Conservation (phyloP, 2,797 vertebrate genomes). For the Mormyrops attenuatus region DNA sequence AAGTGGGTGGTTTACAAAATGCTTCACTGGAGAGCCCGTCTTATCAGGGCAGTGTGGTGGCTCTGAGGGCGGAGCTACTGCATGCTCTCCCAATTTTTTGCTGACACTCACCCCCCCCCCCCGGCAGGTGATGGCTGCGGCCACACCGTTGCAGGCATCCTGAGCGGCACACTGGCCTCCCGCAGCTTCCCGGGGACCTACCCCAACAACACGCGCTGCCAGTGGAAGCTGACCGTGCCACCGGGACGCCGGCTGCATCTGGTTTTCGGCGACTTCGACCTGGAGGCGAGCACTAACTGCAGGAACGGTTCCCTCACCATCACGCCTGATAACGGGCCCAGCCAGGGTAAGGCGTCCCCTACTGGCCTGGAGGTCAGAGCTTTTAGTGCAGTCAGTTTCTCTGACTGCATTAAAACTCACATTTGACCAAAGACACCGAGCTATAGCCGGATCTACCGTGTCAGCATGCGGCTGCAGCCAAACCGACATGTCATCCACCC, state of each 20-base stretch:
- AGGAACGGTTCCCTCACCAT: conserved; percentile 68
- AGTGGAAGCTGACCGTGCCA: conserved; percentile 62
- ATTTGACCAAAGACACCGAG: background rate
- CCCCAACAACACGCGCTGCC: conserved; percentile 68
- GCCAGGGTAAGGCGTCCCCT: conserved; percentile 56
- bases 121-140: conserved; percentile 74
- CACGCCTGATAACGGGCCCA: conserved; percentile 43
- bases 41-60: background rate
- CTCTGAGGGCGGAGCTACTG: background rate
- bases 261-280: conserved; percentile 74
- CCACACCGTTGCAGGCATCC: conserved; percentile 61
- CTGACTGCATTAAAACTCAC: background rate
- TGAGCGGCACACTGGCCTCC: conserved; percentile 76
- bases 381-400: background rate
- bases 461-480: background rate
- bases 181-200: conserved; percentile 79
- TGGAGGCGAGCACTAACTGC: conserved; percentile 68
- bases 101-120: background rate
- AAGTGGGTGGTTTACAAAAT: background rate
- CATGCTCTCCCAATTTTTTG: background rate
- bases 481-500: background rate
- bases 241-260: conserved; percentile 59
- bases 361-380: background rate
- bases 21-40: too few relatives aligned
- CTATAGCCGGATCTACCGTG: background rate